phyloP scores from a whole-genome alignment of 2,888 invertebrate genomes.

The Axea sp. region DNA sequence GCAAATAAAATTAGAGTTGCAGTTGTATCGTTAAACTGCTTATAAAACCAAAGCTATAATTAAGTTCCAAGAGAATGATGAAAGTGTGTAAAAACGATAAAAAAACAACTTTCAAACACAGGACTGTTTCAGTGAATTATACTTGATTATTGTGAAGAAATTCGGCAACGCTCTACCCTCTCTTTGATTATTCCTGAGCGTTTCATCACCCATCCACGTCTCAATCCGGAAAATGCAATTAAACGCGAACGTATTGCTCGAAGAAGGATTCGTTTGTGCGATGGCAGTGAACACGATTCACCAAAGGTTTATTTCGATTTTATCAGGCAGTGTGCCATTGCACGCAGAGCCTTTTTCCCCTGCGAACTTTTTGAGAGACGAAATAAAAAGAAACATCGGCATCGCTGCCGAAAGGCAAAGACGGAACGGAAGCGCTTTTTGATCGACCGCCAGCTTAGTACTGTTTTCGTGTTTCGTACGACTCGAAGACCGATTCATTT shows the following conservation, averaged over 20 bases:
- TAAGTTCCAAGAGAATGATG: too few relatives aligned
- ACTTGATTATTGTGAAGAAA: slow-evolving; percentile 11
- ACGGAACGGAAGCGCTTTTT: slow-evolving; percentile 46
- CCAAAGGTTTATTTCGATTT: slow-evolving; percentile 61
- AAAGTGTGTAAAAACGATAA: too few relatives aligned
- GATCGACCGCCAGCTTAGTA: slow-evolving; percentile 47
- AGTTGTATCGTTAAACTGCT: too few relatives aligned
- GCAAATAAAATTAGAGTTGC: too few relatives aligned
- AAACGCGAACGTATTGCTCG: slow-evolving; percentile 46
- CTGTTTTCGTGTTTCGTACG: slow-evolving; percentile 41
- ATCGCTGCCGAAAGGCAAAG: slow-evolving; percentile 37
- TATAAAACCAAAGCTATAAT: too few relatives aligned
- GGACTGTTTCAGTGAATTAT: too few relatives aligned
- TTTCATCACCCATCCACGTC: slow-evolving; percentile 27
- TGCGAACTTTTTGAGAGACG: slow-evolving; percentile 33
- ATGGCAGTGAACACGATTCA: slow-evolving; percentile 37
- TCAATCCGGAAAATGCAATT: slow-evolving; percentile 58
- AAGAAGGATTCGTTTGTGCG: slow-evolving; percentile 50
- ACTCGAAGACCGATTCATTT: slow-evolving; percentile 21
- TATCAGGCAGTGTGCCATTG: slow-evolving; percentile 57
- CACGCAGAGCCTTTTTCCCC: slow-evolving; percentile 23
- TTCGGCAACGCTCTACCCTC: background rate
- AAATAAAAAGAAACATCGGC: slow-evolving; percentile 44
- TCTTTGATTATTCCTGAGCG: background rate
- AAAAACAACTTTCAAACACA: too few relatives aligned